Evolutionary conservation across 2,113 vertebrate species (phyloP), one percentile per base, ranked within the genome.

Genomic region (Ptychochromis oligacanthus): DNA sequence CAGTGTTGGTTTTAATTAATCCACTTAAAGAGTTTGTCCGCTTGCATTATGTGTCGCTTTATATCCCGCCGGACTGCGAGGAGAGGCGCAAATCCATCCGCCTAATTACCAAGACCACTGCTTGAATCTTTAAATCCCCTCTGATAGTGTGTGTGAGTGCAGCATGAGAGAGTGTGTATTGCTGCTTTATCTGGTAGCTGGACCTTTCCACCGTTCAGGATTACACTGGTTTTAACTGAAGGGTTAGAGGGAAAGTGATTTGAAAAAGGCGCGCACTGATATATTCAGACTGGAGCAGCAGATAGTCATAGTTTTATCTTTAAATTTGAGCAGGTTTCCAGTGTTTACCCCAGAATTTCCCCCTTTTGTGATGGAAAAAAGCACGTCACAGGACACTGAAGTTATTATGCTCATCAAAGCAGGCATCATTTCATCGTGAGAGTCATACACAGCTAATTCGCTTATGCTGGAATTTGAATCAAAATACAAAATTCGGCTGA

Each of bases 1-100:
- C 64, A 0, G 60, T 91, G 93, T 93, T 91, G 81, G 87, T 91
- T 92, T 93, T 85, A 92, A 92, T 92, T 90, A 90, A 93, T 94
- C 93, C 74, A 90, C 89, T 93, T 88, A 88, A 88, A 88, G 84
- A 80, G 90, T 85, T 67, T 8, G 79, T 89, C 76, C 18, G 38
- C 84, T 62, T 52, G 81, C 76, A 59, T 84, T 83, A 78, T 74
- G 87, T 77, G 88, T 88, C 54, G 65, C 84, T 82, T 86, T 81
- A 72, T 83, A 75, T 92, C 87, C 89, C 54, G 14, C 65, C n/a
- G 65, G 87, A 90, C 43, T 20, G 13, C 1, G 58, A 76, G 43
- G 55, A 89, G 86, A 91, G 72, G 75, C 79, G 55, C 87, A 91
- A 92, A 92, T 92, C 91, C 91, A 84, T 89, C 91, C 4, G 80